Evolutionary conservation across 2,797 vertebrate species (phyloP), one percentile per base, ranked within the genome.

Genomic region (Hippopotamyrus pictus): DNA sequence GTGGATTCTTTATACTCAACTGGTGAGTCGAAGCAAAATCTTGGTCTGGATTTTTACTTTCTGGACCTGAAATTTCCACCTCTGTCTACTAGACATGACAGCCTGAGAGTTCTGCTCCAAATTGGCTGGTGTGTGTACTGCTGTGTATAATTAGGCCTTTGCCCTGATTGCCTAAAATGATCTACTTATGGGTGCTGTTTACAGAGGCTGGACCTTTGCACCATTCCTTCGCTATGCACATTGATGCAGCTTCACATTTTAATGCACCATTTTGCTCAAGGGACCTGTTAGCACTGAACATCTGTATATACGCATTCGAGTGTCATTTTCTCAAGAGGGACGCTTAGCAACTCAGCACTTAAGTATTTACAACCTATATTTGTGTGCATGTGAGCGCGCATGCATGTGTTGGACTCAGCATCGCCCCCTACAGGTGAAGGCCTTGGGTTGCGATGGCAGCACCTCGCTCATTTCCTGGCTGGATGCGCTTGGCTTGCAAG

Each of bases 381-480:
- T 82, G 76, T 82, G 22, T 86, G 46, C 48, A 25, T 51, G 84
- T 86, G 22, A 50, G 46, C 14, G 14, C 33, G 48, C 19, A 41
- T 25, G 11, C 51, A 51, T 5, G 7, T 87, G 53, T 59, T 11
- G n/a, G 50, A 85, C 50, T 50, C 50, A 50, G 25, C 44, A 50
- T 50, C 5, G 22, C 83, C 83, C 91, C 87, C 88, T 90, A 65
- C 88, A 65, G 51, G 88, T 90, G 89, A 91, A 89, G 91, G 92
- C 90, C 91, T 87, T 99, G 90, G 97, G 98, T 92, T 98, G 94
- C 79, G 98, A 99, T 1, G 97, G 98, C 90, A 97, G 95, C 93
- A 95, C 94, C 5, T 98, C 98, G 0, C 96, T 99, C 59, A 96
- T 98, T 1, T 95, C 97, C 0, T 99, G 98, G 98, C 95, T 99